Base-by-base conservation (phyloP, 2,888 invertebrate genomes). In the Agriopis marginaria region DNA sequence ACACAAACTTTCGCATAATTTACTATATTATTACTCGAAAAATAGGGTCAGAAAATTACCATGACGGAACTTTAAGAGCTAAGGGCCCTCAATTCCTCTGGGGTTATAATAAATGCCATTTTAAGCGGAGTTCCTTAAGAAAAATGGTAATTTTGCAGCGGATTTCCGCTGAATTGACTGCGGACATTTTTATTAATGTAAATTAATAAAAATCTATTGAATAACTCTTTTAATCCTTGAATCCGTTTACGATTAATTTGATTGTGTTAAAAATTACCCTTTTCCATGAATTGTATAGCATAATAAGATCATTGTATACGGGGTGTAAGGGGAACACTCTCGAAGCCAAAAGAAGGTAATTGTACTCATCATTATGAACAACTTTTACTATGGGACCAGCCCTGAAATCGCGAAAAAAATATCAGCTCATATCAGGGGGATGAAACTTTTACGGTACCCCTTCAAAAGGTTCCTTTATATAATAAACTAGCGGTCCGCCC, bases 101-200 rank as follows among this genome's bases (percentile, higher is more conserved):
- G 68, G 56, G 68, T 71, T 60, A 69, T 80, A 81, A 84, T 83
- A 80, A 81, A 84, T 80, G 79, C 79, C 79, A 80, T 81, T 83
- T 82, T 81, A 77, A 78, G 77, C 77, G 71, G 72, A 74, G 75
- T 73, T 76, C 71, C 71, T 32, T 65, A 70, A 73, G 75, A 79
- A 80, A 79, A 82, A 82, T 79, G 80, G 75, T 77, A 81, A 82
- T 80, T 79, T 75, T 72, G 74, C 60, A 64, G 39, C 77, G 75
- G 77, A 81, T 81, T 77, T 77, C 79, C 75, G 71, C 74, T 75
- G 75, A 79, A 79, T 81, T 75, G 76, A 77, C 75, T 74, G 54
- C 60, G n/a, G 63, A 63, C 67, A 63, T 11, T 60, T 67, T 64
- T 77, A 75, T 77, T 79, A 76, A 75, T 78, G 17, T 23, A 23